Conservation (phyloP, 2,888 invertebrate genomes). For the Nowickia ferox region DNA sequence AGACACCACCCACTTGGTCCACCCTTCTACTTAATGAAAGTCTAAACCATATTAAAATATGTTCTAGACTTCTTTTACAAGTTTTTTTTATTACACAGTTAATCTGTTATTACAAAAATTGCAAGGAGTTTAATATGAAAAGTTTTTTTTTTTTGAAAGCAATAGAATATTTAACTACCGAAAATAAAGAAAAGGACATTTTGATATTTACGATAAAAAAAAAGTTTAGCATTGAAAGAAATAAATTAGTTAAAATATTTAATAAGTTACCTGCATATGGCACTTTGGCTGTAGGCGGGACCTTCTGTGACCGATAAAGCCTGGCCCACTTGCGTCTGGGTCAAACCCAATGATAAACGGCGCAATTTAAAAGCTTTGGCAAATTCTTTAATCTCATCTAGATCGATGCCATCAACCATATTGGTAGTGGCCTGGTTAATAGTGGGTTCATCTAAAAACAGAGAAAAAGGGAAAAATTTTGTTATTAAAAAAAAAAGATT, state of each 20-base stretch:
- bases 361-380: constrained; percentile 98
- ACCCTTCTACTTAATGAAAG: too few relatives aligned
- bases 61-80: too few relatives aligned
- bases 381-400: constrained; percentile 99
- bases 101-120: too few relatives aligned
- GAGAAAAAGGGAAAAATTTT: constrained; percentile 22
- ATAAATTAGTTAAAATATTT: neutral
- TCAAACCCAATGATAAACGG: constrained; percentile 95
- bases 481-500: neutral
- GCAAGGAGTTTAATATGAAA: too few relatives aligned
- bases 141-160: too few relatives aligned
- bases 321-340: constrained; percentile 99
- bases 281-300: constrained; percentile 99
- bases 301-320: constrained; percentile 98
- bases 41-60: too few relatives aligned
- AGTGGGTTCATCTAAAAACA: constrained; percentile 90
- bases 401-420: constrained; percentile 97
- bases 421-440: constrained; percentile 97
- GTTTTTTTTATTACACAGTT: too few relatives aligned
- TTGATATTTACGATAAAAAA: constrained; percentile 53
- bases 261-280: constrained; percentile 96
- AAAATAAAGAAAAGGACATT: constrained; percentile 45
- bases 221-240: constrained; percentile 31
- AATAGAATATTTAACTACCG: neutral
- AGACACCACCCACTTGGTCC: too few relatives aligned